A percentile compares a stretch with the other conserved stretches of the same genome.
Conservation (phyloP, 2,797 vertebrate species). For the Falco cherrug region DNA sequence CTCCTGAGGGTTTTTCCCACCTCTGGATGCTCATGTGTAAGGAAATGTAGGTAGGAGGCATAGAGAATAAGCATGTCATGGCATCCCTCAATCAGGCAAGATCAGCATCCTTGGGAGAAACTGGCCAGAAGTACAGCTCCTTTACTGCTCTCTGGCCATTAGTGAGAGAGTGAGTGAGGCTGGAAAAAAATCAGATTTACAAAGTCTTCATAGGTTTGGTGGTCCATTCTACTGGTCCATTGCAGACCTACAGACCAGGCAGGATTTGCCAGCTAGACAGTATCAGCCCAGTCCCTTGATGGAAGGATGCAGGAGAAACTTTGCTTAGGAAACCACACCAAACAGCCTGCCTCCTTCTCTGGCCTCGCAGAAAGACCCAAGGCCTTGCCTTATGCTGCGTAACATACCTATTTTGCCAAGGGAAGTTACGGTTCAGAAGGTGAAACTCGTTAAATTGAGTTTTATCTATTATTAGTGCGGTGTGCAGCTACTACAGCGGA, state of each 20-base stretch:
- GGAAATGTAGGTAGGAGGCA: not conserved
- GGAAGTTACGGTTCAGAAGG: not conserved
- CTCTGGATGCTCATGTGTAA: not conserved
- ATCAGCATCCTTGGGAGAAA: not conserved
- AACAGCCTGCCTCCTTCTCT: not conserved
- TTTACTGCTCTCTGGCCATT: not conserved
- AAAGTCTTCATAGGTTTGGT: not conserved
- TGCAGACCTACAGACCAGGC: not conserved
- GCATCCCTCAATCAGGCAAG: not conserved
- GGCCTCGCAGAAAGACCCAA: fast-evolving
- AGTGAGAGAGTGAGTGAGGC: not conserved
- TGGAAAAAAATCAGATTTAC: not conserved
- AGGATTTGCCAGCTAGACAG: not conserved
- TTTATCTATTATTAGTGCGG: not conserved
- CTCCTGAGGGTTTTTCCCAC: not conserved
- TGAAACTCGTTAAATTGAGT: not conserved
- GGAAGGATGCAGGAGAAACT: not conserved
- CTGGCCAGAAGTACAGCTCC: not conserved
- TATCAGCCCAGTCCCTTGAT: not conserved
- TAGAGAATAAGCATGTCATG: not conserved
- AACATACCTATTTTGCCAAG: not conserved
- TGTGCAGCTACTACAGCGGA: not conserved
- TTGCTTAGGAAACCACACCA: not conserved
- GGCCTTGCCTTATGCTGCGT: not conserved
- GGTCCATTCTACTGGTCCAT: not conserved